These are phyloP conservation scores for Squalus acanthias DNA, from an alignment of 2,797 vertebrate genomes.

Conservation along the genomic window DNA sequence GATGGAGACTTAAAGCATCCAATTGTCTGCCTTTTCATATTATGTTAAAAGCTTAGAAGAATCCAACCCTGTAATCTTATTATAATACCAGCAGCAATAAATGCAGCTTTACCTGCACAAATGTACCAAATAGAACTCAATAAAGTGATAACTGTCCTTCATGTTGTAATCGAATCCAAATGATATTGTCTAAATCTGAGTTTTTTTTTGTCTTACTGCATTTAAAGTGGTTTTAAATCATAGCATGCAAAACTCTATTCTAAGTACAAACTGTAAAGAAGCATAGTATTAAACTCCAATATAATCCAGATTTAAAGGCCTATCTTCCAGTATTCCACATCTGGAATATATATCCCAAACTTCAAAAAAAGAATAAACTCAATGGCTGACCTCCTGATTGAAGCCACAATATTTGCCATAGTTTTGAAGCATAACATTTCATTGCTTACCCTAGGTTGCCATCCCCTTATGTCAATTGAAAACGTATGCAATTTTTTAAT, in stretches of 20 bases:
- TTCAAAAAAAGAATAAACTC: neutral
- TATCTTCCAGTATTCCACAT: neutral
- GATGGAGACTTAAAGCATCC: neutral
- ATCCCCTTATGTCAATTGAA: neutral
- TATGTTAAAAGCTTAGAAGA: neutral
- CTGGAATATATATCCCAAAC: neutral
- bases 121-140: neutral
- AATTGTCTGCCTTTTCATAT: neutral
- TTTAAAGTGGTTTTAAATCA: neutral
- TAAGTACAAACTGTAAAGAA: neutral
- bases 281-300: neutral
- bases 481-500: neutral
- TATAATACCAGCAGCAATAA: neutral
- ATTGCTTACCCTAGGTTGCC: neutral
- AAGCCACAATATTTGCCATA: neutral
- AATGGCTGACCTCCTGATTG: neutral
- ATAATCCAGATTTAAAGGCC: neutral
- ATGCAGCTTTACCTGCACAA: neutral
- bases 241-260: neutral
- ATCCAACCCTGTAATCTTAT: neutral
- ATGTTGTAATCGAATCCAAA: neutral
- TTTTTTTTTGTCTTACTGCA: neutral
- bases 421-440: neutral
- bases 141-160: neutral
- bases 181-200: neutral